A percentile compares a stretch with the other conserved stretches of the same genome.
phyloP scores from a whole-genome alignment of 2,888 invertebrate species.

The Melipona bicolor region DNA sequence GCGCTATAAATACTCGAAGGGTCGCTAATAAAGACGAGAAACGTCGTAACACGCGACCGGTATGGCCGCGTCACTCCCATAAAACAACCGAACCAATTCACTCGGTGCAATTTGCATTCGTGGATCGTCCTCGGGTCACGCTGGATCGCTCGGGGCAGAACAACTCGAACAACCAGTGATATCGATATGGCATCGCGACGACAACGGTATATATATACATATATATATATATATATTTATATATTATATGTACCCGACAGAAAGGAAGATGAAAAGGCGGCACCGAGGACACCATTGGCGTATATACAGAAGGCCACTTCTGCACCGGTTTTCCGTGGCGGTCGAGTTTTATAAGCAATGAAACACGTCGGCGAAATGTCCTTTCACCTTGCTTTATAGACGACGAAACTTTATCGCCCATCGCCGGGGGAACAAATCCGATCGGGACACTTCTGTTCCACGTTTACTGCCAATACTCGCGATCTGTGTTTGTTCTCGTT shows the following conservation, averaged over 20 bases:
- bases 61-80: neutral
- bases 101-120: neutral
- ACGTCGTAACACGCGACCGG: constrained; percentile 3
- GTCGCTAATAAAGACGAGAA: constrained; percentile 12
- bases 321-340: constrained; percentile 25
- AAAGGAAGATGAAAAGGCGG: constrained; percentile 18
- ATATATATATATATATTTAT: too few relatives aligned
- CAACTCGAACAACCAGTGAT: neutral
- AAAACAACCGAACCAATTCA: neutral
- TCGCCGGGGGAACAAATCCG: neutral
- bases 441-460: neutral
- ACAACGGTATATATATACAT: neutral
- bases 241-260: neutral
- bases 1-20: constrained; percentile 29
- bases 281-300: neutral
- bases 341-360: constrained; percentile 23
- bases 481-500: neutral
- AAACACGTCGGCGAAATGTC: constrained; percentile 50
- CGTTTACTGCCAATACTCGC: constrained; percentile 3
- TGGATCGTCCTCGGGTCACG: neutral
- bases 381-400: neutral
- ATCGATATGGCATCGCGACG: neutral
- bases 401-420: constrained; percentile 47
- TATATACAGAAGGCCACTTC: neutral
- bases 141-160: neutral